Conservation (phyloP, 2,113 vertebrate genomes). For the Oncorhynchus kisutch region DNA sequence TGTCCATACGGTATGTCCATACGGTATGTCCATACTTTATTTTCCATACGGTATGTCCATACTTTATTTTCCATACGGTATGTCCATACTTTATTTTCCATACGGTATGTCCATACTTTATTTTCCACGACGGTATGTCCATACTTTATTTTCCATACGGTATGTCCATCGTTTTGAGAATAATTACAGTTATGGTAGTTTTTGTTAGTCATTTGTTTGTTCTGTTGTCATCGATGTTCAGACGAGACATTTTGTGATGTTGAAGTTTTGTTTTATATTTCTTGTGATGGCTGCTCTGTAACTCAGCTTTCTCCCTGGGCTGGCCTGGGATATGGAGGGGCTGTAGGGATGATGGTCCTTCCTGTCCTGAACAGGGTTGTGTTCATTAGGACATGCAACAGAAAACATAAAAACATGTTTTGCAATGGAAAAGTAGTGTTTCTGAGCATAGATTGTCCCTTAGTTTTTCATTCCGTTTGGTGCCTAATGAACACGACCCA, state of each 20-base stretch:
- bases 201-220: conserved; percentile 40
- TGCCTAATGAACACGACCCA: background rate
- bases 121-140: no score
- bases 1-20: conserved; percentile 9
- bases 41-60: conserved; percentile 27
- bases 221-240: conserved; percentile 50
- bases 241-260: conserved; percentile 81
- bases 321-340: conserved; percentile 9
- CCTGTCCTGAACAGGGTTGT: background rate
- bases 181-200: conserved; percentile 52
- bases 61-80: no score
- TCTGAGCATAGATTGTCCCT: no score
- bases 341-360: background rate
- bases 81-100: conserved; percentile 15
- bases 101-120: background rate
- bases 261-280: conserved; percentile 67
- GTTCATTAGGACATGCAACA: background rate
- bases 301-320: conserved; percentile 63
- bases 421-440: no score
- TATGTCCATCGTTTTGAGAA: conserved; percentile 21
- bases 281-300: conserved; percentile 59
- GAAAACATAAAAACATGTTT: no score
- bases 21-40: background rate
- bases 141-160: conserved; percentile 20
- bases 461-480: background rate